Base-by-base conservation (phyloP, 1,140 invertebrate genomes). In the Bilobella aurantiaca region DNA sequence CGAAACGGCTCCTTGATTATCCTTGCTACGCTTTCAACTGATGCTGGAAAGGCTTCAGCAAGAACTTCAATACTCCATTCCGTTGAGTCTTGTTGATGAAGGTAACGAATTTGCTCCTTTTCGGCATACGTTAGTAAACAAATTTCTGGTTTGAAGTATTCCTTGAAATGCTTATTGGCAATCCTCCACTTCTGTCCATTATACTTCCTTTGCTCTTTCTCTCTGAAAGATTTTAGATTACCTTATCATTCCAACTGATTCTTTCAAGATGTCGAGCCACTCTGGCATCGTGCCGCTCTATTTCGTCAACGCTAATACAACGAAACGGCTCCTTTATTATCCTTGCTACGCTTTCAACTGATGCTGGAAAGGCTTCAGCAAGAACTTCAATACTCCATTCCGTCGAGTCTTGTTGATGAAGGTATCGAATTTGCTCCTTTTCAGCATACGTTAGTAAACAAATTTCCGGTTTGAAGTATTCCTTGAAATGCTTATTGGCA, bases 41-140 rank as follows among this genome's bases (percentile, higher is more conserved):
- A 81, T 21, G 86, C 83, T 46, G 90, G 90, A 81, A 92, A 94
- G 75, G 87, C 86, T 74, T 90, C 83, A 3, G 87, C 82, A 23
- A 94, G 77, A 67, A 75, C 83, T 65, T 89, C 83, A 2, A 82
- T 73, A 1, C 82, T 86, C 89, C 89, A 93, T 73, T 86, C 83
- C 32, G 85, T 77, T 14, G 88, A 84, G 77, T 89, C 79, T 18
- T 79, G 78, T 25, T 78, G 68, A 73, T 88, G 81, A 1, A 94
- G 78, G 68, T 83, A 81, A 57, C 83, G 78, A 57, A 94, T 91
- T 77, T 91, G 85, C 77, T 91, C 82, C 74, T 89, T 92, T 74
- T 93, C 90, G 68, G 83, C 82, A 80, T 85, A 91, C 0, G 89
- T 90, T 62, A 94, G 73, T n/a, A 93, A 82, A 73, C 85, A 88